These are phyloP conservation scores for Theonella swinhoei DNA, from an alignment of 37 sponge, comb jelly and placozoan genomes.

Conservation along the genomic window DNA sequence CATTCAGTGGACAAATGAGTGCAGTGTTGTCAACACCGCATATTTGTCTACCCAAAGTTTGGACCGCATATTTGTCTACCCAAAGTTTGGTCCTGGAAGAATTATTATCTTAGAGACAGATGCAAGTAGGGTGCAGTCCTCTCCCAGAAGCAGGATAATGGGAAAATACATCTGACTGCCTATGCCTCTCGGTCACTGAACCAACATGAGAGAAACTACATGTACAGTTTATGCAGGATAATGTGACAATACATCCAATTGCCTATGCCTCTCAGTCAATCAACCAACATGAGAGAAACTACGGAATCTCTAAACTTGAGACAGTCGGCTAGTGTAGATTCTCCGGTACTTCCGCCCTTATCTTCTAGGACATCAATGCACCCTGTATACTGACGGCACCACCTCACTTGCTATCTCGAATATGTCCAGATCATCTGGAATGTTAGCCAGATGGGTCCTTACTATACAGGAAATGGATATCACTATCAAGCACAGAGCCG, in stretches of 20 bases:
- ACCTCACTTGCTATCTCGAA: not conserved
- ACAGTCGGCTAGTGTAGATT: too few species aligned
- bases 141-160: constrained; percentile 16
- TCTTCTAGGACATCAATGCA: too few species aligned
- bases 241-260: too few species aligned
- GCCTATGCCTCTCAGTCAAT: too few species aligned
- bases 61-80: too few species aligned
- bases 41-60: too few species aligned
- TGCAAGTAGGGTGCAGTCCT: constrained; percentile 52
- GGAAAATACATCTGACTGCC: constrained; percentile 53
- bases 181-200: constrained; percentile 41
- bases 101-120: constrained; percentile 45
- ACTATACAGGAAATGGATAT: not conserved
- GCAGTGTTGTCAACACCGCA: too few species aligned
- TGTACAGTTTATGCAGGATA: too few species aligned
- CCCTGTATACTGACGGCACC: not conserved
- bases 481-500: not conserved
- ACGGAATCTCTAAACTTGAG: too few species aligned
- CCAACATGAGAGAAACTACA: not conserved
- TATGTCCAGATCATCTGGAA: not conserved
- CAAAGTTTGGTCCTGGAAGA: too few species aligned
- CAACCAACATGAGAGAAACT: constrained; percentile 42
- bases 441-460: constrained; percentile 6
- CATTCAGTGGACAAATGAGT: constrained; percentile 42
- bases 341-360: too few species aligned